Evolutionary conservation across 2,113 vertebrate species (phyloP), one percentile per base, ranked within the genome.

Genomic region (Myrmophylax atrothorax): DNA sequence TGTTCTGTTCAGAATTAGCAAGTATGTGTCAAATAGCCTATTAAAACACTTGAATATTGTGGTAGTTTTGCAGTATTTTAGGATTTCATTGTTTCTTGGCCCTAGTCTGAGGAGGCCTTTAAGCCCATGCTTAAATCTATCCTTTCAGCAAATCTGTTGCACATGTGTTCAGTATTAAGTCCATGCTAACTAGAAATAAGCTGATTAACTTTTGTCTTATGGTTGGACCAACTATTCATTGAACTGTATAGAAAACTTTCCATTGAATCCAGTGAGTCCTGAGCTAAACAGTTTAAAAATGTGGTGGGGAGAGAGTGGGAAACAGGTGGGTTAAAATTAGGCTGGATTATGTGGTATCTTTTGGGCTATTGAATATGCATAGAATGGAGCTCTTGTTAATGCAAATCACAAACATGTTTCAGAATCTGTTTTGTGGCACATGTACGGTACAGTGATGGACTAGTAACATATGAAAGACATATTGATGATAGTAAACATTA

Each of bases 381-480:
- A 82, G 86, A 78, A 94, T 62, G 31, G 68, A 82, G 52, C 10
- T 89, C 56, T 93, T 84, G 76, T 89, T 93, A 92, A 94, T 81
- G 76, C 60, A 87, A 93, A 95, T 96, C 78, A 24, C 69, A 93
- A 94, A 94, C 92, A 86, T 67, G 64, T 93, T 95, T 95, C 26
- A 9, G 58, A 94, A 52, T 90, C 82, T 96, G 88, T 81, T 91
- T 93, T 72, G 53, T 72, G 82, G 83, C 83, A 92, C 83, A 59
- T 81, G 60, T 40, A 87, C 52, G 62, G 73, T 76, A 38, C 38
- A 93, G 22, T 78, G 77, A 93, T 90, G 88, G 90, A 81, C 90
- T 92, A 26, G 83, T 49, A 95, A 90, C 83, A 87, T 95, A 90
- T 94, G 95, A 96, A 94, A 92, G 86, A 78, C 80, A 74, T 77